A percentile compares a stretch with the other conserved stretches of the same genome.
phyloP scores from a whole-genome alignment of 2,888 invertebrate species.

The Heliconius charithonia region DNA sequence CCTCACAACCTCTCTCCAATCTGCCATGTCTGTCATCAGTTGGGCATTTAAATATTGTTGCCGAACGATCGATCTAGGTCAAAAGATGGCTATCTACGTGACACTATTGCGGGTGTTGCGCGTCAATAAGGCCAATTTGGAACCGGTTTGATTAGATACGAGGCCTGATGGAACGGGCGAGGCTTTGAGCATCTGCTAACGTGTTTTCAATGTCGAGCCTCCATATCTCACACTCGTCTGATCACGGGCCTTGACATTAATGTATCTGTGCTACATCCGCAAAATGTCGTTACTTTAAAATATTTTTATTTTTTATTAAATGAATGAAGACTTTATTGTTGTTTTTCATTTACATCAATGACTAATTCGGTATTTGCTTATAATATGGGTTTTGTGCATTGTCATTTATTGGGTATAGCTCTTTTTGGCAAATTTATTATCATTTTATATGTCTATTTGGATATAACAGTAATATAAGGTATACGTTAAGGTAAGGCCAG shows the following conservation, averaged over 20 bases:
- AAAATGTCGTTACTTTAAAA: constrained; percentile 38
- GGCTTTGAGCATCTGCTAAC: constrained; percentile 48
- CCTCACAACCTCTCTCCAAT: background rate
- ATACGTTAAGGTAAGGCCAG: background rate
- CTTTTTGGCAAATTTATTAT: background rate
- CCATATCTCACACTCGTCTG: constrained; percentile 48
- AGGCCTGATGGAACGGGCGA: constrained; percentile 36
- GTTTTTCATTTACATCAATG: background rate
- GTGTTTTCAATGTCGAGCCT: constrained; percentile 58
- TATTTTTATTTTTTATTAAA: background rate
- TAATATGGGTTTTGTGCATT: background rate
- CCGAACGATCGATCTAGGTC: constrained; percentile 28
- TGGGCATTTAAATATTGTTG: background rate
- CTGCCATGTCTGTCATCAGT: background rate
- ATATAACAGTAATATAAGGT: background rate
- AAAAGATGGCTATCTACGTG: constrained; percentile 39
- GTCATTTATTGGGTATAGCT: background rate
- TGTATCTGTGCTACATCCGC: constrained; percentile 45
- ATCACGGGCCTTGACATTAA: constrained; percentile 64
- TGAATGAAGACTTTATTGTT: background rate
- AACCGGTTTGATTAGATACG: constrained; percentile 44
- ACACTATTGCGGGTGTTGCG: constrained; percentile 30
- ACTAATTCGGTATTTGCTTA: background rate
- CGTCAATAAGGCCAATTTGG: constrained; percentile 40
- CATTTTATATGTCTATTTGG: background rate